phyloP scores from a whole-genome alignment of 92 coral and sea anemone species.

The Phenganax stokvisi region DNA sequence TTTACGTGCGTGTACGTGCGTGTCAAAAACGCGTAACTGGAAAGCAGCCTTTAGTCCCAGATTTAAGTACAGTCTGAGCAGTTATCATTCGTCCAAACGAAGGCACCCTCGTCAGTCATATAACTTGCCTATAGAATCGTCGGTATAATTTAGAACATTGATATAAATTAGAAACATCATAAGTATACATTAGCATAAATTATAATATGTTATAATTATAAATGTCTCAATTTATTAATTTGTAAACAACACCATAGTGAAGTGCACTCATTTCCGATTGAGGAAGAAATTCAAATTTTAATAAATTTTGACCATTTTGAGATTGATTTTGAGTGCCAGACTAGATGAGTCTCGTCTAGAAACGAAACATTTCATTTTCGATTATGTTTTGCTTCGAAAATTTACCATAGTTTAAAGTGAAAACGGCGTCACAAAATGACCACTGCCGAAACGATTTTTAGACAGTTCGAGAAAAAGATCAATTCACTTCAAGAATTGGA shows the following conservation, averaged over 20 bases:
- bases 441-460: conserved; percentile 2
- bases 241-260: neutral
- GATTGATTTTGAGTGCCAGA: no score
- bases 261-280: conserved; percentile 4
- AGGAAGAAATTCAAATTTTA: neutral
- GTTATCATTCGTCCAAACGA: conserved; percentile 38
- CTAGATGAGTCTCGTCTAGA: neutral
- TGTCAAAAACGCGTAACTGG: no score
- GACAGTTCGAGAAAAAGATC: conserved; percentile 23
- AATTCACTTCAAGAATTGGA: neutral
- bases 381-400: neutral
- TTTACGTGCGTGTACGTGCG: no score
- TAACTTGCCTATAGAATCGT: conserved; percentile 23
- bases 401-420: neutral
- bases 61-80: conserved; percentile 45
- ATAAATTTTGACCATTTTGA: neutral
- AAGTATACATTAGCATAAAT: neutral
- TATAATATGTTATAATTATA: neutral
- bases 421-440: neutral
- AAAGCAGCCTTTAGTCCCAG: conserved; percentile 6
- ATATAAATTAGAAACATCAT: no score
- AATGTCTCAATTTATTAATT: neutral
- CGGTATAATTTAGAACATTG: neutral
- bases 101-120: conserved; percentile 36
- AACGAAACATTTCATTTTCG: neutral